These are phyloP conservation scores for Notothenia rossii DNA, from an alignment of 2,113 vertebrate species.

Conservation along the genomic window DNA sequence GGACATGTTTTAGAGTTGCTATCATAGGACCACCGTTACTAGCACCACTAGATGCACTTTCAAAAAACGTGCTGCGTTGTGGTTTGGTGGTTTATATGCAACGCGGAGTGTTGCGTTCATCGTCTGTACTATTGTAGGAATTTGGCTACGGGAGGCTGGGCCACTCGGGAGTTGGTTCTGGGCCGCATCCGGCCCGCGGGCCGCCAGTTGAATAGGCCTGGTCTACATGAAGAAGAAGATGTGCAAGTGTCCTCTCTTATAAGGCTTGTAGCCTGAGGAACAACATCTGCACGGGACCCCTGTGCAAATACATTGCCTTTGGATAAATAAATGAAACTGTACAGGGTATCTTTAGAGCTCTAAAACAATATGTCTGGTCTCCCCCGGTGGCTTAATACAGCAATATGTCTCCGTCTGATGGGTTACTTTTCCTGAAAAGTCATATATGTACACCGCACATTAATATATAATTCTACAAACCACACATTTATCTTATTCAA, in stretches of 20 bases:
- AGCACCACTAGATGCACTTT: no score
- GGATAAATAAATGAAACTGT: conserved; percentile 61
- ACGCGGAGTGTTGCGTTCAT: no score
- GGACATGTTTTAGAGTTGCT: no score
- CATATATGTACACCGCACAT: background rate
- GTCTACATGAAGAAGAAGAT: conserved; percentile 29
- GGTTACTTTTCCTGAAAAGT: conserved; percentile 8
- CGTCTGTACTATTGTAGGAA: no score
- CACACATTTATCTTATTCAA: background rate
- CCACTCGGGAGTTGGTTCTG: no score
- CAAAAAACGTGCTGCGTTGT: no score
- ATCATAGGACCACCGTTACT: no score
- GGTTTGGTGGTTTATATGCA: no score
- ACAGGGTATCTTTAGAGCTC: conserved; percentile 50
- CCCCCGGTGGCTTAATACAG: conserved; percentile 1
- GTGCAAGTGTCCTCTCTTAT: conserved; percentile 22
- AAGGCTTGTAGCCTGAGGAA: conserved; percentile 36
- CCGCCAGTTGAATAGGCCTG: no score
- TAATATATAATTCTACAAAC: background rate
- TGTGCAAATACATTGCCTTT: conserved; percentile 32
- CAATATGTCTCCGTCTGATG: conserved; percentile 5
- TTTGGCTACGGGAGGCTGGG: no score
- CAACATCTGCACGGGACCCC: conserved; percentile 45
- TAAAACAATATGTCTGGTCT: conserved; percentile 20
- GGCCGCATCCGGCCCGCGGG: no score